Percentiles rank a stretch among this genome's conserved stretches.
phyloP scores from a whole-genome alignment of 2,113 vertebrate genomes.

The Brachirus orientalis region DNA sequence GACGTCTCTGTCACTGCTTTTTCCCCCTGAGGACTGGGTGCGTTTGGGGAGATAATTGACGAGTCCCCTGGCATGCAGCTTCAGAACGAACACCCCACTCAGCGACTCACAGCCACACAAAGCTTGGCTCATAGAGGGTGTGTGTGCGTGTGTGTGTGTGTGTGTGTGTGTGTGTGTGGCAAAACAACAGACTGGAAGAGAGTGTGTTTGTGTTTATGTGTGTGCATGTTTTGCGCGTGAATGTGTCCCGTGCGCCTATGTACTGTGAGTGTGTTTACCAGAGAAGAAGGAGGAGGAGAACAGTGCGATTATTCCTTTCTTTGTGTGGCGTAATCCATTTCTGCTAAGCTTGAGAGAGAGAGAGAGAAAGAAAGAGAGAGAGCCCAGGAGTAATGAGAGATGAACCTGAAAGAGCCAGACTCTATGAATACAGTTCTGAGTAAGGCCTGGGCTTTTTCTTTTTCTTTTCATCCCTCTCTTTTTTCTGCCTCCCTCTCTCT shows the following conservation, averaged over 20 bases:
- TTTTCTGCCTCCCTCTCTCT: constrained; percentile 27
- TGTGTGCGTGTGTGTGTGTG: constrained; percentile 20
- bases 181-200: constrained; percentile 70
- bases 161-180: constrained; percentile 49
- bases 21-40: constrained; percentile 78
- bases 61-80: constrained; percentile 80
- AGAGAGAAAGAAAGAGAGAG: constrained; percentile 20
- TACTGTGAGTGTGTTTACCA: constrained; percentile 71
- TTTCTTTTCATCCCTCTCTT: constrained; percentile 58
- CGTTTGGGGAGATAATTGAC: constrained; percentile 85
- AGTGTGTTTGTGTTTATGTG: constrained; percentile 34
- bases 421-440: constrained; percentile 69
- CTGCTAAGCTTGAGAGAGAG: constrained; percentile 65
- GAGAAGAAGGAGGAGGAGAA: constrained; percentile 69
- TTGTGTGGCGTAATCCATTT: constrained; percentile 77
- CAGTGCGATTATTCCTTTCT: constrained; percentile 76
- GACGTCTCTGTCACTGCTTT: constrained; percentile 76
- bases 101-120: constrained; percentile 71
- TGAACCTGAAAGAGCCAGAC: constrained; percentile 75
- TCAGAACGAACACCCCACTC: constrained; percentile 68
- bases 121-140: constrained; percentile 55
- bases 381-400: constrained; percentile 78
- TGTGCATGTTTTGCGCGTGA: constrained; percentile 15
- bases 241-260: constrained; percentile 35
- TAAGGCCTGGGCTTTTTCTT: constrained; percentile 60